A percentile compares a stretch with the other conserved stretches of the same genome.
These are phyloP conservation scores for Drosophila melanica DNA, from an alignment of 1,140 invertebrate species.

Conservation along the genomic window DNA sequence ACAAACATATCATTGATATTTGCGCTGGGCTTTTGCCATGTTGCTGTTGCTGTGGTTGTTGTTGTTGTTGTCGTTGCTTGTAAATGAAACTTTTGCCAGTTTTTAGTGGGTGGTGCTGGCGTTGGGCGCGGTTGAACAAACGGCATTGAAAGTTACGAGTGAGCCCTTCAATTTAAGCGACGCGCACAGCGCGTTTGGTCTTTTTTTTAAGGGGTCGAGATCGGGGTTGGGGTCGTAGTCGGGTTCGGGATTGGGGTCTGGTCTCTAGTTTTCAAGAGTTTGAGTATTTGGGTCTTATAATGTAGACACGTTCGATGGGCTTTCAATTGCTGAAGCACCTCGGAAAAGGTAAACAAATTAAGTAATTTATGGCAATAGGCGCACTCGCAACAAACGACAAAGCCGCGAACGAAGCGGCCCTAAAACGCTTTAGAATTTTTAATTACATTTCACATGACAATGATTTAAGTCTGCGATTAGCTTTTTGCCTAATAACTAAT, in stretches of 20 bases:
- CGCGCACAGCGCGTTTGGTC: conserved; percentile 13
- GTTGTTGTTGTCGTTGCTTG: conserved; percentile 40
- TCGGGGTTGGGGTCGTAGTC: neutral
- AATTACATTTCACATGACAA: conserved; percentile 28
- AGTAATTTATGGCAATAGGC: conserved; percentile 64
- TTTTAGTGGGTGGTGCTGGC: neutral
- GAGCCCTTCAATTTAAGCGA: conserved; percentile 52
- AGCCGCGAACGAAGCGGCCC: neutral
- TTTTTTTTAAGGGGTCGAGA: neutral
- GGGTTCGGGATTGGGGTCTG: neutral
- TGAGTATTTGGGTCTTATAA: conserved; percentile 15
- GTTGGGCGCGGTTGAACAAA: conserved; percentile 10
- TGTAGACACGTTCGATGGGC: conserved; percentile 51
- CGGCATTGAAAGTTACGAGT: conserved; percentile 72
- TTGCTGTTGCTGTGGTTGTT: conserved; percentile 26
- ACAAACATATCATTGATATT: conserved; percentile 82
- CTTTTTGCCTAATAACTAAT: neutral
- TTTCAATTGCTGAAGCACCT: conserved; percentile 58
- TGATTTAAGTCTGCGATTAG: conserved; percentile 8
- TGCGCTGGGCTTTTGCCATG: conserved; percentile 62
- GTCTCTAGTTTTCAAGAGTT: neutral
- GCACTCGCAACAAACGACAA: conserved; percentile 13
- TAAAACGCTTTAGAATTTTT: neutral
- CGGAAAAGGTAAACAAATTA: conserved; percentile 64
- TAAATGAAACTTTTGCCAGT: conserved; percentile 72